These are phyloP conservation scores for Miopithecus talapoin DNA, from an alignment of 2,797 vertebrate genomes.

Conservation along the genomic window DNA sequence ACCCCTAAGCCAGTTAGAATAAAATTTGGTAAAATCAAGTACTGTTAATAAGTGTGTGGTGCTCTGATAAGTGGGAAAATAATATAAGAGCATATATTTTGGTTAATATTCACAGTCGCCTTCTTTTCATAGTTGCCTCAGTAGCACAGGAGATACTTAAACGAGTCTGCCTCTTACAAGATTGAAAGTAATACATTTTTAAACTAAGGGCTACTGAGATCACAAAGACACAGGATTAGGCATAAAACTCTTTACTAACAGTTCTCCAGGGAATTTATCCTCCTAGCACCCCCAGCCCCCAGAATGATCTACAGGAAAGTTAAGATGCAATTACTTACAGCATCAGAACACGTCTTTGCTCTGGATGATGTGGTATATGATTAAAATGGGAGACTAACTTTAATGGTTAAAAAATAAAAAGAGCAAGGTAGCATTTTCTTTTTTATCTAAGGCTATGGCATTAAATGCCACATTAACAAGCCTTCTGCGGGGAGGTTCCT, in stretches of 20 bases:
- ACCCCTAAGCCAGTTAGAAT: background rate
- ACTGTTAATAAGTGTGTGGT: background rate
- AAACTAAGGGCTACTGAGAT: background rate
- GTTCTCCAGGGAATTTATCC: background rate
- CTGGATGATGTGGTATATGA: background rate
- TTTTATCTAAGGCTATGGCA: background rate
- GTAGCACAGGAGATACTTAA: background rate
- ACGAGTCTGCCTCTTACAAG: background rate
- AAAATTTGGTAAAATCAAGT: constrained; percentile 9
- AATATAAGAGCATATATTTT: background rate
- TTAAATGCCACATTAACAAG: background rate
- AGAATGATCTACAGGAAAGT: background rate
- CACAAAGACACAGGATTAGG: background rate
- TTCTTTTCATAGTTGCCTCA: background rate
- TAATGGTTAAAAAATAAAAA: background rate
- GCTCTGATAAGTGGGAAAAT: background rate
- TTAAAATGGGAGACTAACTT: background rate
- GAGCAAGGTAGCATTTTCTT: background rate
- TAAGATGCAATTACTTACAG: background rate
- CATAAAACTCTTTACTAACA: background rate
- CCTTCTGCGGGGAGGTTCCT: background rate
- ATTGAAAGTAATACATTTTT: background rate
- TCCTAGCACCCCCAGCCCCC: background rate
- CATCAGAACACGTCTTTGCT: background rate
- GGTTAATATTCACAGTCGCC: background rate